These are phyloP conservation scores for Chloroceryle inda DNA, from an alignment of 2,797 vertebrate species.

Conservation along the genomic window DNA sequence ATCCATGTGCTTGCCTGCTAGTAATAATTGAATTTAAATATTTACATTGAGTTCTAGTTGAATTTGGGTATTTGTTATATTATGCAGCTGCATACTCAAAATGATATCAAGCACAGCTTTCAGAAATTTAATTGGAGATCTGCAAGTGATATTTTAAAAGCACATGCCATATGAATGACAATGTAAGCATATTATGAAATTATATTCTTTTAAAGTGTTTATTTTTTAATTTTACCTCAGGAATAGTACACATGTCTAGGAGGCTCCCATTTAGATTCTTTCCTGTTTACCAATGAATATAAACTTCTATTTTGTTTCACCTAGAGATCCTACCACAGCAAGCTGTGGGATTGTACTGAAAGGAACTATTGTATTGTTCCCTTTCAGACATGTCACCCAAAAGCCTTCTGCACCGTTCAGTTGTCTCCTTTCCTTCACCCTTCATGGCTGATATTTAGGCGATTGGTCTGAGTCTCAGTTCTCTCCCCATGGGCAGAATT, in stretches of 20 bases:
- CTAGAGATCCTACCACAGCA: neutral
- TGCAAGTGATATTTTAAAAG: neutral
- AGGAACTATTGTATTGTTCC: neutral
- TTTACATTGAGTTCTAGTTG: slow-evolving; percentile 35
- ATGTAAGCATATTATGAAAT: neutral
- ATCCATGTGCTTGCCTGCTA: neutral
- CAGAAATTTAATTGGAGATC: slow-evolving; percentile 5
- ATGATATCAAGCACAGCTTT: neutral
- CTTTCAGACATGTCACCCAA: neutral
- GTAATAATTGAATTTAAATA: slow-evolving; percentile 48
- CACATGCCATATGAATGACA: neutral
- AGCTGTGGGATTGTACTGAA: neutral
- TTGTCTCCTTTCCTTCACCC: neutral
- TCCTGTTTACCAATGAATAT: neutral
- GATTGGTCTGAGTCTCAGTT: neutral
- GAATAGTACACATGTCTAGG: neutral
- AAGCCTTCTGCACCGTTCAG: neutral
- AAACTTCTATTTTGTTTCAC: neutral
- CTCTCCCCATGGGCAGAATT: neutral
- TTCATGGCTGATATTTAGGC: neutral
- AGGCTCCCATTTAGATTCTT: neutral
- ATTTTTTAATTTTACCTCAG: neutral
- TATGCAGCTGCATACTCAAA: neutral
- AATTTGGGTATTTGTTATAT: neutral
- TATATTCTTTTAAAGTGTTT: neutral